These are phyloP conservation scores for Callospermophilus lateralis DNA, from an alignment of 2,113 vertebrate species.

Conservation along the genomic window DNA sequence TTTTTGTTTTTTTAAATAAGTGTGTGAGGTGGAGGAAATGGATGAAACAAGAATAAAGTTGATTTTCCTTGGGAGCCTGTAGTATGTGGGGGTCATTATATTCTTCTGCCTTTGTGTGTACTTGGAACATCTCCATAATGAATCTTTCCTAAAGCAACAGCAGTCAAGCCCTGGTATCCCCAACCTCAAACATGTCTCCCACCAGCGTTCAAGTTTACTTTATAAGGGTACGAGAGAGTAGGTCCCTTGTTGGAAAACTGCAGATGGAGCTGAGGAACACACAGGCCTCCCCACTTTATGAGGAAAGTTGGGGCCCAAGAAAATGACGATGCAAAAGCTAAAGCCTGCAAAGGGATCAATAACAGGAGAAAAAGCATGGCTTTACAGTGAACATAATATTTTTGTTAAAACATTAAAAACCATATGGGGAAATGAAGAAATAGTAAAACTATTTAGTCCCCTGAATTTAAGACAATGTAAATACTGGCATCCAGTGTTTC, in stretches of 20 bases:
- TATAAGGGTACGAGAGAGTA: background rate
- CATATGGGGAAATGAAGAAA: background rate
- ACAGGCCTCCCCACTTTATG: background rate
- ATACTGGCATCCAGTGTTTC: background rate
- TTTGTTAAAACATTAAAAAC: slow-evolving; percentile 5
- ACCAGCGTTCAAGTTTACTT: background rate
- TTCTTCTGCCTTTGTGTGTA: background rate
- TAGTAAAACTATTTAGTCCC: background rate
- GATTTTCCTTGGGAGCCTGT: background rate
- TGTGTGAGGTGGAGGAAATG: background rate
- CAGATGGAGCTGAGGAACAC: background rate
- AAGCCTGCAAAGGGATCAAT: background rate
- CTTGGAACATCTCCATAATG: background rate
- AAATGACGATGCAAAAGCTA: background rate
- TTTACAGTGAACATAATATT: background rate
- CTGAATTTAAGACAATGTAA: background rate
- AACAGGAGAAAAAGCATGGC: background rate
- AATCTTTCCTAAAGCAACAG: background rate
- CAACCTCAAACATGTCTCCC: background rate
- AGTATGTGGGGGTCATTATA: background rate
- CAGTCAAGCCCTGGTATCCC: background rate
- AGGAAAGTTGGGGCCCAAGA: fast-evolving
- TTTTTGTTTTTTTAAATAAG: no score
- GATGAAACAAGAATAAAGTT: background rate
- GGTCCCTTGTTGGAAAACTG: background rate